Conservation (phyloP, 2,797 vertebrate genomes). For the Echiichthys vipera region DNA sequence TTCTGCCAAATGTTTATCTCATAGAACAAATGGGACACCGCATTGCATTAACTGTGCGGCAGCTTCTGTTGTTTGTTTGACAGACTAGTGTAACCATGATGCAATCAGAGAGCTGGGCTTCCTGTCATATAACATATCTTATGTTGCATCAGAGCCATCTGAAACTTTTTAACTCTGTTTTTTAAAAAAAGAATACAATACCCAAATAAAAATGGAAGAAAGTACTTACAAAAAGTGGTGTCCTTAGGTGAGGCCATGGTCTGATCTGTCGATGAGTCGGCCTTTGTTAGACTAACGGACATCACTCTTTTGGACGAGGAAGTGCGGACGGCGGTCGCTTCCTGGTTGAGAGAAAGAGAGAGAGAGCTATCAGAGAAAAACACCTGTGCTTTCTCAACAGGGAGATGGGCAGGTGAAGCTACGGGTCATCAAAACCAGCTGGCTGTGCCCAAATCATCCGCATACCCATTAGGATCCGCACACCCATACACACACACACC, state of each 20-base stretch:
- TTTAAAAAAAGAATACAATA: neutral
- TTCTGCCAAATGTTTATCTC: constrained; percentile 71
- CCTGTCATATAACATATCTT: constrained; percentile 2
- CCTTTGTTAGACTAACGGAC: constrained; percentile 26
- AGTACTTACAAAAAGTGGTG: constrained; percentile 63
- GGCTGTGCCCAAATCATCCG: neutral
- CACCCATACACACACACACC: neutral
- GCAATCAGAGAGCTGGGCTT: constrained; percentile 39
- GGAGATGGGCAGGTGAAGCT: constrained; percentile 28
- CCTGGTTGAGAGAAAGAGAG: constrained; percentile 59
- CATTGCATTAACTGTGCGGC: constrained; percentile 47
- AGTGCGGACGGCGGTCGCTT: constrained; percentile 54
- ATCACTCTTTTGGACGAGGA: constrained; percentile 42
- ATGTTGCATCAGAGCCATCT: constrained; percentile 12
- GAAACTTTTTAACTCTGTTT: neutral
- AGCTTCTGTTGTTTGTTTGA: constrained; percentile 17
- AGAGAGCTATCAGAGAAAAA: constrained; percentile 63
- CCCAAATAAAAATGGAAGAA: neutral
- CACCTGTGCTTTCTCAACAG: constrained; percentile 56
- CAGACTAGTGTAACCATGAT: constrained; percentile 43
- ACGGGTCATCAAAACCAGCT: constrained; percentile 37
- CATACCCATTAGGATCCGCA: neutral
- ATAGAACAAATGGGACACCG: constrained; percentile 55
- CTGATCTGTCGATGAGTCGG: constrained; percentile 35
- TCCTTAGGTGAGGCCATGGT: constrained; percentile 62